Evolutionary conservation across 2,888 invertebrate genomes (phyloP).

Genomic region (Cryptocephalus primarius): DNA sequence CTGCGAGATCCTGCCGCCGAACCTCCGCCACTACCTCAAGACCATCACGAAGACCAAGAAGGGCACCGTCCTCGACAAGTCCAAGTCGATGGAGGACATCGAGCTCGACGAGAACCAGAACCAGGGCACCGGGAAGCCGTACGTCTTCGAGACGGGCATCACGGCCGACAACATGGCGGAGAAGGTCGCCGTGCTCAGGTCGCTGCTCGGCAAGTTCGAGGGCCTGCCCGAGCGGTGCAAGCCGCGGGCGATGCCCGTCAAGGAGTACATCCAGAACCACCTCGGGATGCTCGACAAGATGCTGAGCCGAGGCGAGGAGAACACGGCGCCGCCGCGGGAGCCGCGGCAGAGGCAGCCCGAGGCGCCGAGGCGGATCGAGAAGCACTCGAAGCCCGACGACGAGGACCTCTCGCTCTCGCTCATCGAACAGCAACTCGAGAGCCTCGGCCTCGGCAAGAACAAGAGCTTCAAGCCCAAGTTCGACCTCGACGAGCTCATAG

Average conservation of each 20-base stretch:
- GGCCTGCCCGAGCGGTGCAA: slow-evolving; percentile 26
- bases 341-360: not conserved
- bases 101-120: slow-evolving; percentile 15
- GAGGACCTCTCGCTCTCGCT: not conserved
- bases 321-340: not conserved
- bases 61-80: slow-evolving; percentile 12
- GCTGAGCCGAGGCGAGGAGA: slow-evolving; percentile 1
- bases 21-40: slow-evolving; percentile 13
- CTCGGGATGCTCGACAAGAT: slow-evolving; percentile 22
- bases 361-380: not conserved
- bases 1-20: slow-evolving; percentile 16
- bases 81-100: slow-evolving; percentile 19
- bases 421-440: slow-evolving; percentile 21
- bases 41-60: slow-evolving; percentile 14
- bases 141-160: slow-evolving; percentile 16
- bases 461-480: slow-evolving; percentile 20
- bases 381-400: too few relatives aligned
- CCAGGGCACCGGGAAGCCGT: slow-evolving; percentile 16
- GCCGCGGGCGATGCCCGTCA: slow-evolving; percentile 28
- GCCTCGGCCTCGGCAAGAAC: slow-evolving; percentile 20
- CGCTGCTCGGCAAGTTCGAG: slow-evolving; percentile 26
- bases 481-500: slow-evolving; percentile 17
- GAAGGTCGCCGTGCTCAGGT: slow-evolving; percentile 19
- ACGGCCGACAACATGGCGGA: slow-evolving; percentile 13
- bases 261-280: slow-evolving; percentile 30